Percentiles rank a stretch among this genome's conserved stretches.
Evolutionary conservation across 2,113 vertebrate genomes (phyloP).

Genomic region (Passer montanus): DNA sequence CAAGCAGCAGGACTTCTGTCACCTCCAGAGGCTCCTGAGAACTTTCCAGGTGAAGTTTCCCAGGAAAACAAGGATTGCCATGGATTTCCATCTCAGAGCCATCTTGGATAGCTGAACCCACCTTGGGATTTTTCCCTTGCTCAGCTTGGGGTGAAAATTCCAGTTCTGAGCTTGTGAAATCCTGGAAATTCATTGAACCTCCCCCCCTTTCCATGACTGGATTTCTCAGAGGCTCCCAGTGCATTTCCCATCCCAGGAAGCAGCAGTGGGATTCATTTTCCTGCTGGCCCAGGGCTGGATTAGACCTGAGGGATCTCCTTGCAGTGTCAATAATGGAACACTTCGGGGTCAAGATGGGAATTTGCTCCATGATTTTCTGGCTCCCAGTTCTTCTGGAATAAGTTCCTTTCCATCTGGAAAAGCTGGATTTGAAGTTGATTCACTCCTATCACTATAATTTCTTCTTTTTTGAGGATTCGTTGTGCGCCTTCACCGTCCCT

Average conservation of each 20-base stretch:
- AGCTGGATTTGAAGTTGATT: conserved; percentile 2
- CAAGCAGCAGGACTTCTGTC: neutral
- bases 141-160: neutral
- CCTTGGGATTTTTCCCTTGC: neutral
- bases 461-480: neutral
- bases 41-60: too few species aligned
- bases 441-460: neutral
- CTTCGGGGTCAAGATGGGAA: neutral
- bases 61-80: neutral
- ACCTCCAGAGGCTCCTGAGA: neutral
- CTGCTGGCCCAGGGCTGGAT: neutral
- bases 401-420: neutral
- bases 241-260: neutral
- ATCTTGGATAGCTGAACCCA: neutral
- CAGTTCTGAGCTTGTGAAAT: neutral
- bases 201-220: neutral
- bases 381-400: neutral
- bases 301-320: neutral
- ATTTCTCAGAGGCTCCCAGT: neutral
- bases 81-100: neutral
- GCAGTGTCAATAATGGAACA: neutral
- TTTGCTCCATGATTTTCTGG: neutral
- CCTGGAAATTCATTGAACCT: neutral
- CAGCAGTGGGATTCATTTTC: neutral
- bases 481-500: neutral